These are phyloP conservation scores for Datnioides undecimradiatus DNA, from an alignment of 2,113 vertebrate species.

Conservation along the genomic window DNA sequence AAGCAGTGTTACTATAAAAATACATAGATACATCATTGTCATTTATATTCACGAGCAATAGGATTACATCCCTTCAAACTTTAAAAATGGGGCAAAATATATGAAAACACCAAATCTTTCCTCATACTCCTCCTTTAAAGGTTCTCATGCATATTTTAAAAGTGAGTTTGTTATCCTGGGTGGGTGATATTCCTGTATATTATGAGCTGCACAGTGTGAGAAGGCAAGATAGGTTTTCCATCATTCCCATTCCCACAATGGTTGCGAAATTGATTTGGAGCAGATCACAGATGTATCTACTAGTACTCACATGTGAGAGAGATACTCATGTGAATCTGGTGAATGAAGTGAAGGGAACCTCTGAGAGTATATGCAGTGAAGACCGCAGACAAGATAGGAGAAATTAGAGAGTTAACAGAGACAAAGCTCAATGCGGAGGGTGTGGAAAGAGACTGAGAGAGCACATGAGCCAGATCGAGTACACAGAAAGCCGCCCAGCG, in stretches of 20 bases:
- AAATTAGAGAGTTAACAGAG: slow-evolving; percentile 33
- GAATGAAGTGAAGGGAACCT: slow-evolving; percentile 3
- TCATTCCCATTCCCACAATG: slow-evolving; percentile 1
- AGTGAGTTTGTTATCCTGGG: slow-evolving; percentile 9
- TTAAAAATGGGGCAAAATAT: not conserved
- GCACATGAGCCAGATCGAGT: slow-evolving; percentile 34
- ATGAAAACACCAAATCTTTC: not conserved
- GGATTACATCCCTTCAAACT: not conserved
- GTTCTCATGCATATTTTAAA: slow-evolving; percentile 12
- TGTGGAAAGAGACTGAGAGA: slow-evolving; percentile 29
- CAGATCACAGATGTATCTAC: slow-evolving; percentile 32
- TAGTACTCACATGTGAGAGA: not conserved
- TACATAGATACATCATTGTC: not conserved
- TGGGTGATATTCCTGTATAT: not conserved
- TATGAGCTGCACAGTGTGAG: not conserved
- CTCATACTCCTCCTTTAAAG: not conserved
- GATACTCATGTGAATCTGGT: not conserved
- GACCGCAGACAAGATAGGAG: not conserved
- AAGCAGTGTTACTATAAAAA: not conserved
- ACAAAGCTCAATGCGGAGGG: not conserved
- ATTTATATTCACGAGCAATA: not conserved
- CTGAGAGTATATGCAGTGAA: not conserved
- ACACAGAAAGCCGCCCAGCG: slow-evolving; percentile 54
- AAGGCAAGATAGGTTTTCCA: not conserved
- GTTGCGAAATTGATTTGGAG: slow-evolving; percentile 11